These are phyloP conservation scores for Acleris laterana DNA, from an alignment of 2,888 invertebrate genomes.

Conservation along the genomic window DNA sequence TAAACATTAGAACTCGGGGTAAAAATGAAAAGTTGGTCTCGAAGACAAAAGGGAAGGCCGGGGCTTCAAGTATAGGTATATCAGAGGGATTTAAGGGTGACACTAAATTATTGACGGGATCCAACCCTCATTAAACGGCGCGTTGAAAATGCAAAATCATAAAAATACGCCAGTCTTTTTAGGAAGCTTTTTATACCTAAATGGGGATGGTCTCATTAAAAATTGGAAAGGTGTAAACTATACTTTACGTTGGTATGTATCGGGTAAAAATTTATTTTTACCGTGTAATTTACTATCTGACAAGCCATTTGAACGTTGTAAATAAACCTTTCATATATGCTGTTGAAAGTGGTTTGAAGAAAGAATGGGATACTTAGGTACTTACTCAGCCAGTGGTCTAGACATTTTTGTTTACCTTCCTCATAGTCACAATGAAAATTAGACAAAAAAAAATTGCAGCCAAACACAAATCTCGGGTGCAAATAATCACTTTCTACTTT, in stretches of 20 bases:
- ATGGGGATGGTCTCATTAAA: conserved; percentile 22
- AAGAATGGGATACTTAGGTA: too few relatives aligned
- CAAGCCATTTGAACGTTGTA: too few relatives aligned
- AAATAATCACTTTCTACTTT: too few relatives aligned
- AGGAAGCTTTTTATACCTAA: conserved; percentile 15
- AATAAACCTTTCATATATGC: too few relatives aligned
- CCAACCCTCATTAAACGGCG: conserved; percentile 68
- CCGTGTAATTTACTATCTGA: too few relatives aligned
- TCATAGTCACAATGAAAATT: too few relatives aligned
- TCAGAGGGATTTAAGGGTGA: conserved; percentile 58
- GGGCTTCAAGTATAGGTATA: conserved; percentile 41
- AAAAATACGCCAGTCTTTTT: conserved; percentile 47
- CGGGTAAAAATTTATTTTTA: too few relatives aligned
- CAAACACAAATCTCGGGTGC: too few relatives aligned
- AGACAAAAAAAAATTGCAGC: too few relatives aligned
- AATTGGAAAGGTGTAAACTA: conserved; percentile 20
- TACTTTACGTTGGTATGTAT: conserved; percentile 3
- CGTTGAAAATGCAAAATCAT: conserved; percentile 58
- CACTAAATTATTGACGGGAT: conserved; percentile 67
- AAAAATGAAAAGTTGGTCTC: conserved; percentile 31
- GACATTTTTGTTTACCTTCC: too few relatives aligned
- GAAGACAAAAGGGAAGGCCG: conserved; percentile 47
- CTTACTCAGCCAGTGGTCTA: too few relatives aligned
- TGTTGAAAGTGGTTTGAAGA: too few relatives aligned
- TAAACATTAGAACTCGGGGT: conserved; percentile 25